These are phyloP conservation scores for Semicossyphus pulcher DNA, from an alignment of 2,113 vertebrate genomes.

Conservation along the genomic window DNA sequence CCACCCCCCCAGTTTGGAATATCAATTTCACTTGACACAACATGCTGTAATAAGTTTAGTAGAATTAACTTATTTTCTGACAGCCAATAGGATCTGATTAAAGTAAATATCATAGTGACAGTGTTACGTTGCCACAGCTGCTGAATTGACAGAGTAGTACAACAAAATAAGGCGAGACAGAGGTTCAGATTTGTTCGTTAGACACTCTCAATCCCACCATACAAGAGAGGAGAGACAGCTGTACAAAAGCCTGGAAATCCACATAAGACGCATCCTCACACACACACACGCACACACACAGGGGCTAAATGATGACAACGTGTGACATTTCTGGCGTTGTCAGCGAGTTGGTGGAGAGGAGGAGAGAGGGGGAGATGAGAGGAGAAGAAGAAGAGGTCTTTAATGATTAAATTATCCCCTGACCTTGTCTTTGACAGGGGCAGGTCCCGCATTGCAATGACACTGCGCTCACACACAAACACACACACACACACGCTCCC, in stretches of 20 bases:
- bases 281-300: conserved; percentile 21
- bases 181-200: conserved; percentile 25
- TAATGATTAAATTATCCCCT: conserved; percentile 87
- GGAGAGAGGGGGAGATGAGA: conserved; percentile 43
- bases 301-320: conserved; percentile 69
- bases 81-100: neutral
- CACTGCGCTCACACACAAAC: conserved; percentile 34
- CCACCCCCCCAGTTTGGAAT: too few species aligned
- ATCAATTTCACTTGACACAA: neutral
- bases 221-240: conserved; percentile 48
- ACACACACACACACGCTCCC: neutral
- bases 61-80: neutral
- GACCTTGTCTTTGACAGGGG: conserved; percentile 82
- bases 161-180: conserved; percentile 25
- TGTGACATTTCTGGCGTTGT: conserved; percentile 70
- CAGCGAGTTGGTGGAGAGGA: conserved; percentile 61
- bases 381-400: conserved; percentile 72
- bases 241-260: conserved; percentile 60
- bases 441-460: conserved; percentile 73
- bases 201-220: conserved; percentile 50
- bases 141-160: conserved; percentile 37
- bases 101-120: conserved; percentile 1
- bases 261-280: conserved; percentile 48
- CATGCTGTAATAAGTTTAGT: neutral
- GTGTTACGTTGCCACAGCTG: conserved; percentile 21